A percentile compares a stretch with the other conserved stretches of the same genome.
These are phyloP conservation scores for Polypedilum vanderplanki DNA, from an alignment of 1,140 invertebrate genomes.

Conservation along the genomic window DNA sequence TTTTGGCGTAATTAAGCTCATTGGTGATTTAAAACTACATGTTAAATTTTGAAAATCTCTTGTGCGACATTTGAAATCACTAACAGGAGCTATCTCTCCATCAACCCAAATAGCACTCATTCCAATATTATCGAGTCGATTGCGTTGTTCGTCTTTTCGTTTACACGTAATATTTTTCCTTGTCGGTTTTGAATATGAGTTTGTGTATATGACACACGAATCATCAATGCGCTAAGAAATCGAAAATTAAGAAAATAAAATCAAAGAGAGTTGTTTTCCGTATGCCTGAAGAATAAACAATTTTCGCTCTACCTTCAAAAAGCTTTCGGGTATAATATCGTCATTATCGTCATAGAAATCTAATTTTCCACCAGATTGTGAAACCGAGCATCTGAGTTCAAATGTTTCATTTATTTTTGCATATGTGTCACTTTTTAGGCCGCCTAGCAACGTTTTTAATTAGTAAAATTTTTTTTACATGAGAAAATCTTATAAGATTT, in stretches of 20 bases:
- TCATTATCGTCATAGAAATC: slow-evolving; percentile 9
- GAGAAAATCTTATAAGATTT: background rate
- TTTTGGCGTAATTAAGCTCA: slow-evolving; percentile 48
- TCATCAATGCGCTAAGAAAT: background rate
- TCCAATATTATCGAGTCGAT: background rate
- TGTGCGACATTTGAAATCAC: slow-evolving; percentile 57
- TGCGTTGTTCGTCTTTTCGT: background rate
- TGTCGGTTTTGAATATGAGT: background rate
- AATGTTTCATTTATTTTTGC: background rate
- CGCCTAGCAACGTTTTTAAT: background rate
- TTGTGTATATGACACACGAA: background rate
- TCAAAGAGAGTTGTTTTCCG: background rate
- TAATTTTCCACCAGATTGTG: background rate
- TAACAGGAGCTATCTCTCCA: slow-evolving; percentile 47
- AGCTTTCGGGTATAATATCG: background rate
- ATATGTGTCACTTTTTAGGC: background rate
- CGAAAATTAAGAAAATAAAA: too few species aligned
- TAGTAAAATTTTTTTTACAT: background rate
- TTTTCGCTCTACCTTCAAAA: background rate
- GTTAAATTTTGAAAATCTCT: slow-evolving; percentile 57
- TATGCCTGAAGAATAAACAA: background rate
- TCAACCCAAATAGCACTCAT: background rate
- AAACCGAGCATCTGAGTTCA: background rate
- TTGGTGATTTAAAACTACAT: slow-evolving; percentile 54
- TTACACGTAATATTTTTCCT: slow-evolving; percentile 10